Conservation (phyloP, 1,140 invertebrate species). For the Apocrypta bakeri region DNA sequence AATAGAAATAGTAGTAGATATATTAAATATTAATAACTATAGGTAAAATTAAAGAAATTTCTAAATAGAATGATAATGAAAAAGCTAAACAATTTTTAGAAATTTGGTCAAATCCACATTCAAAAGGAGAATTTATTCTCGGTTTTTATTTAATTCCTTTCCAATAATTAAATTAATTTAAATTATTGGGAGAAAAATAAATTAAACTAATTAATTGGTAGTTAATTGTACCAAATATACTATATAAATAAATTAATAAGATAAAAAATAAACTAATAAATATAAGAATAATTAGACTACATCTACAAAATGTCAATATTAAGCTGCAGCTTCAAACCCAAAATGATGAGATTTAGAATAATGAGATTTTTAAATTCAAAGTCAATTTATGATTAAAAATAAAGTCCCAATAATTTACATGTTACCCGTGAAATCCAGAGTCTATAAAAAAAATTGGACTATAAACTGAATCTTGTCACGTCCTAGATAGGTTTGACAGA, state of each 20-base stretch:
- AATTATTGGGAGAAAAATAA: not conserved
- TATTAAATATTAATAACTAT: no score
- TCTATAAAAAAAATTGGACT: conserved; percentile 82
- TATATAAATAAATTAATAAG: conserved; percentile 70
- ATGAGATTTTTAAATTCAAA: conserved; percentile 77
- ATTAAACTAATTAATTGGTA: conserved; percentile 62
- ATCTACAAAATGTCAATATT: conserved; percentile 87
- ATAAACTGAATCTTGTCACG: conserved; percentile 79
- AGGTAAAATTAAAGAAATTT: conserved; percentile 77
- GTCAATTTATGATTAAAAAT: conserved; percentile 77
- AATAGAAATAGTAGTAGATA: no score
- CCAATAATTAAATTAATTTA: not conserved
- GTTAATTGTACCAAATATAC: conserved; percentile 65
- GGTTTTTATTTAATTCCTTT: conserved; percentile 63
- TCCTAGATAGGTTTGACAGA: no score
- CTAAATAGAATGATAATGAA: conserved; percentile 76
- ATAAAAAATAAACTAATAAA: conserved; percentile 81
- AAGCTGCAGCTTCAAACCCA: conserved; percentile 81
- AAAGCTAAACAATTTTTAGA: conserved; percentile 75
- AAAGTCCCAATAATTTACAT: conserved; percentile 82
- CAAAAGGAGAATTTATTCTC: conserved; percentile 77
- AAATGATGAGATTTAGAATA: conserved; percentile 78
- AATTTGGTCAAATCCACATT: conserved; percentile 79
- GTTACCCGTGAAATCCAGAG: conserved; percentile 83
- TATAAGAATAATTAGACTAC: conserved; percentile 83